Evolutionary conservation across 2,888 invertebrate genomes (phyloP), one percentile per base, ranked within the genome.

Genomic region (Apodemia duryi): DNA sequence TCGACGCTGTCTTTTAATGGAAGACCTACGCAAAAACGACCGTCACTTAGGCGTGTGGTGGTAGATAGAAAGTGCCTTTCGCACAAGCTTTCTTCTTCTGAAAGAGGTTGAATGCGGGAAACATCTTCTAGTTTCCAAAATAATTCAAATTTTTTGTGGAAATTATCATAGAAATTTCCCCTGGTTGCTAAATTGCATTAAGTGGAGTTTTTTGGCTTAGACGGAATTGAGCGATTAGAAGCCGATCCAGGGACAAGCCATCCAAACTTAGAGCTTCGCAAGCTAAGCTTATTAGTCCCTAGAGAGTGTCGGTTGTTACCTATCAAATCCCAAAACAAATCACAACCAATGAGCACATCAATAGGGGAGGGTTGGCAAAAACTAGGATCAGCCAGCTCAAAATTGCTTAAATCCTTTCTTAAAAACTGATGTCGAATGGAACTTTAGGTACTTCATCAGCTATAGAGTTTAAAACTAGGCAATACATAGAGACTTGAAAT

Each of bases 221-320:
- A 21, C 4, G 10, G 10, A 38, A 9, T 64, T 54, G 2, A 6
- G 10, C 28, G 6, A 54, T 43, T 28, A 29, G 11, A 38, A 9
- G 63, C n/a, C 52, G 71, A 63, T 29, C 70, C 72, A 13, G 71
- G 64, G 29, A 71, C 61, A 6, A 70, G 51, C 72, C 71, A 72
- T 11, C 72, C 72, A 28, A 72, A 63, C 62, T 66, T 71, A 13
- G 71, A 62, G n/a, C 69, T 66, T 52, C 68, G 71, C 43, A 72
- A 49, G n/a, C 41, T 70, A 4, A 70, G 71, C 11, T 21, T 62
- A 21, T 68, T 69, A 29, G 62, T 65, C 49, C 54, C 54, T 60
- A 71, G 61, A 9, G 65, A 66, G 29, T 68, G 66, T 61, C 38
- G 29, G 41, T 66, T 68, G 29, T 65, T 51, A 32, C 41, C n/a